A percentile compares a stretch with the other conserved stretches of the same genome.
These are phyloP conservation scores for Drosophila maculinotata DNA, from an alignment of 2,888 invertebrate species.

Conservation along the genomic window DNA sequence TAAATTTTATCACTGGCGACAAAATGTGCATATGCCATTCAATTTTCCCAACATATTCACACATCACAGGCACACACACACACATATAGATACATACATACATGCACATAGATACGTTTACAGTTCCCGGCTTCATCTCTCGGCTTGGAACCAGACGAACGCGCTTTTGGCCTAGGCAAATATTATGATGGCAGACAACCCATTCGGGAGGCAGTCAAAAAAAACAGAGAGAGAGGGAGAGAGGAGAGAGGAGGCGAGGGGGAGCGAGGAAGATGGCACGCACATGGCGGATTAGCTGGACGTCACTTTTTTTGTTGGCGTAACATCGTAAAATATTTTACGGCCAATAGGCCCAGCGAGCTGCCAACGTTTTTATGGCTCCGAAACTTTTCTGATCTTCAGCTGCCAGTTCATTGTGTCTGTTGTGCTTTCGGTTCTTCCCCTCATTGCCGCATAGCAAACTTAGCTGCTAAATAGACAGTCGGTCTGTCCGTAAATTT, in stretches of 20 bases:
- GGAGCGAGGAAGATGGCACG: constrained; percentile 16
- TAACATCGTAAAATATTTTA: constrained; percentile 80
- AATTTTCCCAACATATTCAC: constrained; percentile 79
- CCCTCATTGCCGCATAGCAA: constrained; percentile 7
- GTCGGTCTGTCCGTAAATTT: no score
- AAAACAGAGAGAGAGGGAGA: constrained; percentile 2
- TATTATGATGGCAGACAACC: constrained; percentile 73
- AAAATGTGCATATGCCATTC: constrained; percentile 79
- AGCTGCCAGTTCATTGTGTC: constrained; percentile 45
- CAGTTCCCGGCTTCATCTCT: constrained; percentile 29
- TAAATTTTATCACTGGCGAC: constrained; percentile 83
- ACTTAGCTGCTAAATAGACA: constrained; percentile 26
- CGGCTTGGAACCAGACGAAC: constrained; percentile 34
- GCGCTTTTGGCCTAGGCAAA: constrained; percentile 70
- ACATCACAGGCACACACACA: constrained; percentile 60
- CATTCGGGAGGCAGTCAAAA: constrained; percentile 15
- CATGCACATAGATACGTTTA: constrained; percentile 30
- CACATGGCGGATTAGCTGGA: constrained; percentile 48
- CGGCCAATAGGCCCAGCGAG: constrained; percentile 65
- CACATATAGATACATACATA: constrained; percentile 7
- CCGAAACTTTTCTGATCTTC: constrained; percentile 27
- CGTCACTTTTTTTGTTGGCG: constrained; percentile 61
- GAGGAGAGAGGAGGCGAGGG: not conserved
- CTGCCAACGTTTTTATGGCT: constrained; percentile 72
- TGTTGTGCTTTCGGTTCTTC: constrained; percentile 2